Base-by-base conservation (phyloP, 2,113 vertebrate species). In the Lasiurus borealis region DNA sequence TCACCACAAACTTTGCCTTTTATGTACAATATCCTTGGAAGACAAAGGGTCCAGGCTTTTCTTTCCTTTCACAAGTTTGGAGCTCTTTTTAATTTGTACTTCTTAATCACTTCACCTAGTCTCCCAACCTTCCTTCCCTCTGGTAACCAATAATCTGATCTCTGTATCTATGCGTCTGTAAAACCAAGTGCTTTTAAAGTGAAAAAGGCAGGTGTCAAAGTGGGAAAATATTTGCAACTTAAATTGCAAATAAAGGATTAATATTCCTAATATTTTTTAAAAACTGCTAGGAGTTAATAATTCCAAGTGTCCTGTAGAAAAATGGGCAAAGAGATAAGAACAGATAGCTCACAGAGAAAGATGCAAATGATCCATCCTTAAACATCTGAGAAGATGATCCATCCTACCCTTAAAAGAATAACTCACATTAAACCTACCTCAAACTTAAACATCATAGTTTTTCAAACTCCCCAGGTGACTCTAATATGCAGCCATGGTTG, bases 171-270 rank as follows among this genome's bases (percentile, higher is more conserved):
- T 75, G 40, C 27, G 25, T 46, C 72, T 75, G 71, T 82, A 54
- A 69, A 82, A 85, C 44, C 25, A 85, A 57, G 31, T 59, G 68
- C 31, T 77, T 85, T 66, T 71, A 83, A 69, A 80, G 44, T 95
- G 36, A 69, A 80, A 44, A 75, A 52, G 36, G 19, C 4, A 85
- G 3, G n/a, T 57, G n/a, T n/a, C n/a, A 92, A 54, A 54, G 18
- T 31, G 52, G 72, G 34, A 25, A 59, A 93, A 40, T 68, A 77
- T 68, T 73, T 88, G 29, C 12, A 54, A 34, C 3, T 85, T 64
- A 46, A 1, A 19, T 31, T 8, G 8, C 40, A 73, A 36, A 46
- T 80, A 50, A 15, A 57, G n/a, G 7, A 18, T 46, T 93, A 13
- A 21, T 68, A 75, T 93, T 85, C 46, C 36, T 78, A 72, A 66